Base-by-base conservation (phyloP, 2,888 invertebrate genomes). In the Unio pictorum region DNA sequence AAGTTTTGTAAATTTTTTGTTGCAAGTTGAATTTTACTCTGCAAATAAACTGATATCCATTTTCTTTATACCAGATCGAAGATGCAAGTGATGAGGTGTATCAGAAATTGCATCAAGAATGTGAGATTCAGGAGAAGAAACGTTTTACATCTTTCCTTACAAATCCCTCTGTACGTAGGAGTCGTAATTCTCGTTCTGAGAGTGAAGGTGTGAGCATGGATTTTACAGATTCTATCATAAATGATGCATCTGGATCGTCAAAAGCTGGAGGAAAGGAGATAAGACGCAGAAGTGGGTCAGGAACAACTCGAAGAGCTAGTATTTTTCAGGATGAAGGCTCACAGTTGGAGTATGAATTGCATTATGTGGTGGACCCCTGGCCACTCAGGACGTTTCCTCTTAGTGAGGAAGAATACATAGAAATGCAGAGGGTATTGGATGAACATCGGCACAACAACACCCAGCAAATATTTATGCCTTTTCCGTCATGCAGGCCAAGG, bases 91-190 rank as follows among this genome's bases (percentile, higher is more conserved):
- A 96, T 72, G 93, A 93, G 72, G 92, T 94, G 0, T 93, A 94
- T 81, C 88, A 91, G 5, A 88, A 91, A 60, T 93, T 97, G 4
- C 98, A 98, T 90, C 93, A 93, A 65, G 93, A 94, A 76, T 94
- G 94, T 78, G 95, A 95, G 90, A 91, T 92, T 18, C 94, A 95
- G 78, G 98, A 98, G 91, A 94, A 94, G 75, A 94, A 94, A 65
- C 78, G 87, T 34, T 88, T 87, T 75, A 76, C 84, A 45, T 78
- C 75, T 55, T 87, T 84, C 72, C 71, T 84, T 7, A 83, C 84
- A 61, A 85, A 84, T 69, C 85, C 83, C 11, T 79, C 81, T 45
- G 77, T 81, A 20, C 74, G 85, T 17, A 77, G 86, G n/a, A 76
- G 78, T 63, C 78, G 88, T 55, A 74, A 82, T 54, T 81, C 80